These are phyloP conservation scores for Melieria picta DNA, from an alignment of 2,888 invertebrate genomes.

Conservation along the genomic window DNA sequence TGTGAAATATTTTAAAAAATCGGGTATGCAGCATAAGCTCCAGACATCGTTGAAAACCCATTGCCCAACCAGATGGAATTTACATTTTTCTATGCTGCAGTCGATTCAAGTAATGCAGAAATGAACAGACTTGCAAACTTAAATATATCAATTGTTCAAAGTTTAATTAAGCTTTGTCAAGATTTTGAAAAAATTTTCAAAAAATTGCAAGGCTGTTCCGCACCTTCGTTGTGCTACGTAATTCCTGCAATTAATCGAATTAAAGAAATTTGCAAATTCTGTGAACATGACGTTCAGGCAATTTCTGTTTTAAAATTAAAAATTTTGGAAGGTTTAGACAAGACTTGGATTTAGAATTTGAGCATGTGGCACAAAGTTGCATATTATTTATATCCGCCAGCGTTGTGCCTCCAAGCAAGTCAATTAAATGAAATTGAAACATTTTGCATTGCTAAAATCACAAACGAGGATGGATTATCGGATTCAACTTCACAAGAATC, in stretches of 20 bases:
- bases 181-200: conserved; percentile 10
- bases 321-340: background rate
- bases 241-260: too few species aligned
- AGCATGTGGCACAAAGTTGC: conserved; percentile 19
- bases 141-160: conserved; percentile 17
- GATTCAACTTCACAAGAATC: conserved; percentile 7
- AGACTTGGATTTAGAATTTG: background rate
- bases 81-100: too few species aligned
- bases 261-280: too few species aligned
- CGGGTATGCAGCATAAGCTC: too few species aligned
- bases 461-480: conserved; percentile 8
- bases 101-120: conserved; percentile 30
- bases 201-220: background rate
- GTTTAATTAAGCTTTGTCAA: conserved; percentile 4
- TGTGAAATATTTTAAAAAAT: background rate
- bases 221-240: too few species aligned
- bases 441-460: conserved; percentile 9
- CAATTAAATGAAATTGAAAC: conserved; percentile 5
- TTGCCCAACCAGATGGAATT: too few species aligned
- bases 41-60: too few species aligned
- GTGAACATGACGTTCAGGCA: background rate
- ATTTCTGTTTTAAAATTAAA: background rate
- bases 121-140: background rate
- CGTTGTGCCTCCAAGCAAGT: conserved; percentile 13
- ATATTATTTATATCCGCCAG: conserved; percentile 22